These are phyloP conservation scores for Epicampocera succincta DNA, from an alignment of 2,888 invertebrate species.

Conservation along the genomic window DNA sequence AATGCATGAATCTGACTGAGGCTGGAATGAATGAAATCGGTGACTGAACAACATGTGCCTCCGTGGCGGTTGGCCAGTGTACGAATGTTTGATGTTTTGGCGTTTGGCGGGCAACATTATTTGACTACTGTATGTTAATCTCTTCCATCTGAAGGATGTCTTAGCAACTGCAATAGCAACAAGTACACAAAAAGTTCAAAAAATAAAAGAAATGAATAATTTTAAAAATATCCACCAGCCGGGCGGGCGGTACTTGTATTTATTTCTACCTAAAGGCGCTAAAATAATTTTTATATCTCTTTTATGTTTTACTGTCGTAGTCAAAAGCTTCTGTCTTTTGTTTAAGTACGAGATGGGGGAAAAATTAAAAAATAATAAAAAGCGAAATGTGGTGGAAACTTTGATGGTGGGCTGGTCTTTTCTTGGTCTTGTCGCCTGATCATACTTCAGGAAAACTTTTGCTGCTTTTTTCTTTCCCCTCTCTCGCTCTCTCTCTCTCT, in stretches of 20 bases:
- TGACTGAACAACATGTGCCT: slow-evolving; percentile 7
- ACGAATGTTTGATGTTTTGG: slow-evolving; percentile 17
- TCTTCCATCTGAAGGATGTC: slow-evolving; percentile 57
- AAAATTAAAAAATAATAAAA: slow-evolving; percentile 9
- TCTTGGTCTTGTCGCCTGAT: slow-evolving; percentile 36
- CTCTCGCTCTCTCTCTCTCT: not conserved
- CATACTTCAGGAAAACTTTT: slow-evolving; percentile 27
- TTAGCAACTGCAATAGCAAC: slow-evolving; percentile 27
- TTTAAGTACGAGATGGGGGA: slow-evolving; percentile 10
- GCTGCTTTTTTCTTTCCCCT: too few species aligned
- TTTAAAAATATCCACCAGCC: slow-evolving; percentile 38
- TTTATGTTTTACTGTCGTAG: slow-evolving; percentile 27
- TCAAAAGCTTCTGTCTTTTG: slow-evolving; percentile 53
- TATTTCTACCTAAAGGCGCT: slow-evolving; percentile 59
- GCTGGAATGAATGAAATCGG: slow-evolving; percentile 8
- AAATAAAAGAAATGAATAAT: slow-evolving; percentile 24
- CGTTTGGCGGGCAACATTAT: slow-evolving; percentile 47
- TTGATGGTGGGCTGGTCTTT: slow-evolving; percentile 53
- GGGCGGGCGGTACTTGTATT: slow-evolving; percentile 32
- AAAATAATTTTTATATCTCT: slow-evolving; percentile 24
- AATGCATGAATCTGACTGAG: not conserved
- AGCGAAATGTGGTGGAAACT: not conserved
- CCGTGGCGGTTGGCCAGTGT: not conserved
- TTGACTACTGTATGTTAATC: slow-evolving; percentile 68
- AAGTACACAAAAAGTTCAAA: not conserved